phyloP scores from a whole-genome alignment of 2,888 invertebrate genomes.

The Mesopsocus fuscifrons region DNA sequence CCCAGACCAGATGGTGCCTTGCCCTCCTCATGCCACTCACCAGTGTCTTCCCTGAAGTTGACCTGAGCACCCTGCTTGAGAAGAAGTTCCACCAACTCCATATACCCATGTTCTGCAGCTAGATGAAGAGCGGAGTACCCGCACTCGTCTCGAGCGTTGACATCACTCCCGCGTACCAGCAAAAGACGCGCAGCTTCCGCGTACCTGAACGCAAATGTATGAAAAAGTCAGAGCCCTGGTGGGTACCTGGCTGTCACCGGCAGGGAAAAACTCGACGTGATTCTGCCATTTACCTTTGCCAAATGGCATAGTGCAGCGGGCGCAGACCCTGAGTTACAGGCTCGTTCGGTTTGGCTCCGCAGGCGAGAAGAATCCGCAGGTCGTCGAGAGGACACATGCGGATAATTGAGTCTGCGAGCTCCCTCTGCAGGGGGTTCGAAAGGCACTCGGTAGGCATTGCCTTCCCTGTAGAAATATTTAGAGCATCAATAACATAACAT shows the following conservation, averaged over 20 bases:
- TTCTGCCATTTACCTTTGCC: constrained; percentile 60
- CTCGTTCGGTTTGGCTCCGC: constrained; percentile 67
- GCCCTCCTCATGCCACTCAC: too few species aligned
- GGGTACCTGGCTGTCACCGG: too few species aligned
- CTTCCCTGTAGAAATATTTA: background rate
- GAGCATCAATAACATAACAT: background rate
- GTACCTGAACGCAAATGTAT: too few species aligned
- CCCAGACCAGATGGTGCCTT: too few species aligned
- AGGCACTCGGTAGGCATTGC: constrained; percentile 49
- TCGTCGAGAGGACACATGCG: constrained; percentile 74
- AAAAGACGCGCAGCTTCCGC: constrained; percentile 61
- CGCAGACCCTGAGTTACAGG: constrained; percentile 70
- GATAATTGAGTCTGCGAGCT: constrained; percentile 79
- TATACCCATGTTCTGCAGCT: constrained; percentile 70
- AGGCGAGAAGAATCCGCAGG: constrained; percentile 63
- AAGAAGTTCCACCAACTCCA: constrained; percentile 47
- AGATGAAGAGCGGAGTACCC: constrained; percentile 83
- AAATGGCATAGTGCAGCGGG: constrained; percentile 83
- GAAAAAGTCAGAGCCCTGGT: too few species aligned
- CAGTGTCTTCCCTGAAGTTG: constrained; percentile 54
- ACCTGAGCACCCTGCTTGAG: constrained; percentile 61
- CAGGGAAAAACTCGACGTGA: too few species aligned
- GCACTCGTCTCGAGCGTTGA: constrained; percentile 69
- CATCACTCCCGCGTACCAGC: constrained; percentile 61
- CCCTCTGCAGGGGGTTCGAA: constrained; percentile 57